A percentile compares a stretch with the other conserved stretches of the same genome.
These are phyloP conservation scores for Ormyrus nitidulus DNA, from an alignment of 2,888 invertebrate genomes.

Conservation along the genomic window DNA sequence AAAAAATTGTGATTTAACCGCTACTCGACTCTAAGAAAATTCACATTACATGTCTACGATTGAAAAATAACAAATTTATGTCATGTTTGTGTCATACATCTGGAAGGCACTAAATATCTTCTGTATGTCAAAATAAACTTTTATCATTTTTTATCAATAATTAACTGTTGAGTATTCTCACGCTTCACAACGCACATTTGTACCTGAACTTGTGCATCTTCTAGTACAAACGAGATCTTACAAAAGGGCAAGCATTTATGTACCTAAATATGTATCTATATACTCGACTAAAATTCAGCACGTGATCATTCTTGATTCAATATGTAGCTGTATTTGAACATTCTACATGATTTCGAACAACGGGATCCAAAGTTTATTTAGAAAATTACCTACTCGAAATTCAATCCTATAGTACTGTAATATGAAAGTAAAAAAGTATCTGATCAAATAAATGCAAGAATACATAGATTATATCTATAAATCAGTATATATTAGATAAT, in stretches of 20 bases:
- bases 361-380: neutral
- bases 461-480: no score
- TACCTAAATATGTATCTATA: constrained; percentile 22
- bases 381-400: no score
- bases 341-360: neutral
- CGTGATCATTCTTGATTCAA: no score
- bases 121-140: constrained; percentile 43
- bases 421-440: no score
- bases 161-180: constrained; percentile 44
- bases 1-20: constrained; percentile 17
- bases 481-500: no score
- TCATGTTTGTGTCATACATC: constrained; percentile 27
- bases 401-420: no score
- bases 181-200: constrained; percentile 28
- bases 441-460: no score
- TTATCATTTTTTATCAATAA: constrained; percentile 13
- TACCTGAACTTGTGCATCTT: neutral
- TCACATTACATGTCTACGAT: constrained; percentile 21
- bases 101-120: constrained; percentile 53
- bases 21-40: constrained; percentile 31
- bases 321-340: neutral
- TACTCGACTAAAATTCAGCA: neutral
- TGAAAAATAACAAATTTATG: constrained; percentile 20
- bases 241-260: constrained; percentile 29
- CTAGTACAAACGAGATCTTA: constrained; percentile 41